phyloP scores from a whole-genome alignment of 2,797 vertebrate genomes.

The Esox lucius region DNA sequence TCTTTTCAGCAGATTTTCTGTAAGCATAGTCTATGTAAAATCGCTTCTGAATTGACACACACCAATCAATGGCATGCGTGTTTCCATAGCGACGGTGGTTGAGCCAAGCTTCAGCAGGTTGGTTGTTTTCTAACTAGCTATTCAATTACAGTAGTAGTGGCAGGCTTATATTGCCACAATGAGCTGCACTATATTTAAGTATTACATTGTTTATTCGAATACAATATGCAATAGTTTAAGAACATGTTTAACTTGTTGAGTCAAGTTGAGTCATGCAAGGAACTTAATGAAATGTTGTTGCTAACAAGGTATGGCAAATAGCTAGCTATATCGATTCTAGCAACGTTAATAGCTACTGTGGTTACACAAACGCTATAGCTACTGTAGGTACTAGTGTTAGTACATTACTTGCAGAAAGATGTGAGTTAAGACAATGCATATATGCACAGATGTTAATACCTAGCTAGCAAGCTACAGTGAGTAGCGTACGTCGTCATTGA shows the following conservation, averaged over 20 bases:
- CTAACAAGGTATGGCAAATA: neutral
- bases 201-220: neutral
- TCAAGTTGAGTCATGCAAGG: neutral
- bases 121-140: neutral
- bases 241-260: neutral
- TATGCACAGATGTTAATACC: neutral
- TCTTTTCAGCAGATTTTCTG: neutral
- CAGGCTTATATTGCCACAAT: neutral
- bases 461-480: too few relatives aligned
- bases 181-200: neutral
- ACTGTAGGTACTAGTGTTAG: neutral
- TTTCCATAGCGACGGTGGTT: constrained; percentile 3
- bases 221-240: neutral
- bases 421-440: neutral
- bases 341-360: too few relatives aligned
- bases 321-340: too few relatives aligned
- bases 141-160: neutral
- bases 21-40: neutral
- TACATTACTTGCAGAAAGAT: neutral
- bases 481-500: too few relatives aligned
- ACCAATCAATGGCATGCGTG: neutral
- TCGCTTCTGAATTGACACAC: constrained; percentile 32
- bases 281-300: neutral
- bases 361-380: neutral
- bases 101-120: neutral